These are phyloP conservation scores for Corydoras sp. DNA, from an alignment of 2,113 vertebrate genomes.

Conservation along the genomic window DNA sequence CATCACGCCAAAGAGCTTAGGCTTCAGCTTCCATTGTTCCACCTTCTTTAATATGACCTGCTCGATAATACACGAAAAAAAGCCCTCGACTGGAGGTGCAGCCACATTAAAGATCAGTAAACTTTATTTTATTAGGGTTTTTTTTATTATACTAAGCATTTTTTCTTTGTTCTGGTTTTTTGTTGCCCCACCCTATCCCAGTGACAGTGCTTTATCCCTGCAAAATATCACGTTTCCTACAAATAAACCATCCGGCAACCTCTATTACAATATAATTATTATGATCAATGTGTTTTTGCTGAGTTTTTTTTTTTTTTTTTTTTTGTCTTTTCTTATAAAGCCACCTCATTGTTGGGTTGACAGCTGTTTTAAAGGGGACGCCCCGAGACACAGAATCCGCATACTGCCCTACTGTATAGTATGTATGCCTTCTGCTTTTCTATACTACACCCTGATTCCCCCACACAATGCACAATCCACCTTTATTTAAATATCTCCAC, in stretches of 20 bases:
- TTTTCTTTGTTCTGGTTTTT: slow-evolving; percentile 10
- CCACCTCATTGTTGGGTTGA: not conserved
- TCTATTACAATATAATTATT: not conserved
- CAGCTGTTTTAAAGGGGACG: not conserved
- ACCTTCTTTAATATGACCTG: not conserved
- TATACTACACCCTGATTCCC: not conserved
- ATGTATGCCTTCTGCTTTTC: not conserved
- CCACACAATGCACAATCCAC: too few relatives aligned
- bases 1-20: not conserved
- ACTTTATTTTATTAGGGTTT: not conserved
- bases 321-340: not conserved
- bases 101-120: not conserved
- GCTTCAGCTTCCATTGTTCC: not conserved
- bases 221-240: not conserved
- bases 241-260: not conserved
- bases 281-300: not conserved
- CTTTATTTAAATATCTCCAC: too few relatives aligned
- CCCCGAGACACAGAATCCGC: too few relatives aligned
- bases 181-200: slow-evolving; percentile 9
- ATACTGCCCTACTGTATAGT: not conserved
- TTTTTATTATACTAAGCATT: not conserved
- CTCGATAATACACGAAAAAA: not conserved
- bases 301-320: not conserved
- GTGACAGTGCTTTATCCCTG: not conserved
- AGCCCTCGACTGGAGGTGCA: not conserved